These are phyloP conservation scores for Potamarius usumacintae DNA, from an alignment of 2,113 vertebrate genomes.

Conservation along the genomic window DNA sequence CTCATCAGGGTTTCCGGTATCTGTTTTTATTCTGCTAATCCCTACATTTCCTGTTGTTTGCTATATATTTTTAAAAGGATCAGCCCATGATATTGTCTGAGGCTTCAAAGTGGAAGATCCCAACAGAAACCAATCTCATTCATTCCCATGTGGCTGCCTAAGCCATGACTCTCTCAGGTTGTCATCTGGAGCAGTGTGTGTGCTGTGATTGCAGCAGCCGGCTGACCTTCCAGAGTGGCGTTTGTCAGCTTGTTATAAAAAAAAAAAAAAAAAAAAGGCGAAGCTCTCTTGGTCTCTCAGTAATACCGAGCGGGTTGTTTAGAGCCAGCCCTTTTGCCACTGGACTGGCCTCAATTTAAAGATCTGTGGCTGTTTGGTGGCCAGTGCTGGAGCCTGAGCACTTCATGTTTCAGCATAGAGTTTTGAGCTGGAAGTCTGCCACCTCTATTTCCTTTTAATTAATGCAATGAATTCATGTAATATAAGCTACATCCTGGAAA, in stretches of 20 bases:
- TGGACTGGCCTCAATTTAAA: conserved; percentile 65
- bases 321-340: conserved; percentile 59
- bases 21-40: neutral
- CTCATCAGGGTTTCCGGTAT: conserved; percentile 5
- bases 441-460: no score
- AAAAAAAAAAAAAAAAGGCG: conserved; percentile 30
- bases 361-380: conserved; percentile 55
- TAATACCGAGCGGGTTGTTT: conserved; percentile 61
- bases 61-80: conserved; percentile 21
- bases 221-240: conserved; percentile 42
- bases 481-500: neutral
- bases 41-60: neutral
- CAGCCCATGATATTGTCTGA: conserved; percentile 5
- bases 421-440: neutral
- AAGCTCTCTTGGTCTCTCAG: conserved; percentile 51
- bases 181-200: conserved; percentile 37
- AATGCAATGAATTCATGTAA: neutral
- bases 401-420: neutral
- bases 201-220: conserved; percentile 34
- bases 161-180: conserved; percentile 31
- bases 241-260: conserved; percentile 61
- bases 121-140: neutral
- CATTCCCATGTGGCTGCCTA: conserved; percentile 27
- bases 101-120: conserved; percentile 19
- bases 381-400: conserved; percentile 30